These are phyloP conservation scores for Okapia johnstoni DNA, from an alignment of 2,113 vertebrate genomes.

Conservation along the genomic window DNA sequence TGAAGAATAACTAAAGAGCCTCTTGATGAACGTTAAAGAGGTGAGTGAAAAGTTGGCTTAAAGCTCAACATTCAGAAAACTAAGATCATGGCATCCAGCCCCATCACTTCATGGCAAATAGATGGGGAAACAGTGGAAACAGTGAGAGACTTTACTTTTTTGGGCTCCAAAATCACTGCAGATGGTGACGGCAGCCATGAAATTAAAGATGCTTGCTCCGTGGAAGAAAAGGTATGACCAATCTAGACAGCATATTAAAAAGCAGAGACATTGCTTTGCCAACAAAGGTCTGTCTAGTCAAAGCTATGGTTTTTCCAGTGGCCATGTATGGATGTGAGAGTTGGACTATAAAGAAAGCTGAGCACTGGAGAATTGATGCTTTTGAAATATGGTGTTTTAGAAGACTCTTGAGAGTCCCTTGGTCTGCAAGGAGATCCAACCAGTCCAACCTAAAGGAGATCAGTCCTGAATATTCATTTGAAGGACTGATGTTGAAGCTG, in stretches of 20 bases:
- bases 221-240: background rate
- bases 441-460: background rate
- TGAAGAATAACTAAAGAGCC: background rate
- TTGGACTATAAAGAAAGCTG: background rate
- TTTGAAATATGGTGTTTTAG: background rate
- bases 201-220: background rate
- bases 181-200: background rate
- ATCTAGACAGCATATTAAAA: background rate
- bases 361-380: fast-evolving
- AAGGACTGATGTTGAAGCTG: background rate
- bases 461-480: background rate
- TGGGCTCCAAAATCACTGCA: background rate
- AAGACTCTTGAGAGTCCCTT: background rate
- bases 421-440: background rate
- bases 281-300: fast-evolving
- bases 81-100: background rate
- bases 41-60: background rate
- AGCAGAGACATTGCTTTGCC: background rate
- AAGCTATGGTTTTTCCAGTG: background rate
- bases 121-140: background rate
- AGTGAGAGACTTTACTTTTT: background rate
- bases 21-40: background rate
- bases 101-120: background rate
- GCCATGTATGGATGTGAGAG: background rate
- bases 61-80: background rate